phyloP scores from a whole-genome alignment of 2,888 invertebrate species.

The Apotomis capreana region DNA sequence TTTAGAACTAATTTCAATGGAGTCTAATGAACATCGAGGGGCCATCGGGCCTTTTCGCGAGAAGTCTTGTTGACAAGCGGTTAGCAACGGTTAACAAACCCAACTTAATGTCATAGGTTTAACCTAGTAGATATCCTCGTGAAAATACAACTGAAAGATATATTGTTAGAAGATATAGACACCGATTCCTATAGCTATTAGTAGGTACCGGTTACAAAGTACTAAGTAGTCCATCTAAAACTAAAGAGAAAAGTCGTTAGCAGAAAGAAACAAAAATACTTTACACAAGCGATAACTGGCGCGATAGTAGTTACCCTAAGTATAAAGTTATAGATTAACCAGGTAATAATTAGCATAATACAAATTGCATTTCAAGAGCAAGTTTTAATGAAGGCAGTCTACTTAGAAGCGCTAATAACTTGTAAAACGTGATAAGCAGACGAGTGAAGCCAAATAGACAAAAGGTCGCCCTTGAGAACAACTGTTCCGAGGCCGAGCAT shows the following conservation, averaged over 20 bases:
- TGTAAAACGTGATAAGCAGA: slow-evolving; percentile 1
- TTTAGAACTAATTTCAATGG: background rate
- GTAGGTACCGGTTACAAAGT: too few species aligned
- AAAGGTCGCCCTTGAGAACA: slow-evolving; percentile 58
- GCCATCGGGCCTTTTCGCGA: background rate
- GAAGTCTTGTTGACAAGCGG: background rate
- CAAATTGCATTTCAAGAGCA: background rate
- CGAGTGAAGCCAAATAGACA: slow-evolving; percentile 19
- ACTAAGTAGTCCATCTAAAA: too few species aligned
- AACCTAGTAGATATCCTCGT: too few species aligned
- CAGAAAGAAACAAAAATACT: background rate
- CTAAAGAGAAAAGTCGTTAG: background rate
- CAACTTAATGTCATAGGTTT: background rate
- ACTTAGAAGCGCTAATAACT: slow-evolving; percentile 3
- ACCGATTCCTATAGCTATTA: too few species aligned
- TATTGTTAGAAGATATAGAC: too few species aligned
- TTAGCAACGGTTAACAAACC: background rate
- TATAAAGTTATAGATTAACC: too few species aligned
- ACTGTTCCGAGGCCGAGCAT: slow-evolving; percentile 55
- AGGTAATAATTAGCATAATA: background rate
- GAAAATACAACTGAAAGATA: too few species aligned
- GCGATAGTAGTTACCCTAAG: too few species aligned
- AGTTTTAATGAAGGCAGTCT: background rate
- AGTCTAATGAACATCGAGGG: background rate
- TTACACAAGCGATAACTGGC: too few species aligned